phyloP scores from a whole-genome alignment of 2,797 vertebrate genomes.

The Nasua narica region DNA sequence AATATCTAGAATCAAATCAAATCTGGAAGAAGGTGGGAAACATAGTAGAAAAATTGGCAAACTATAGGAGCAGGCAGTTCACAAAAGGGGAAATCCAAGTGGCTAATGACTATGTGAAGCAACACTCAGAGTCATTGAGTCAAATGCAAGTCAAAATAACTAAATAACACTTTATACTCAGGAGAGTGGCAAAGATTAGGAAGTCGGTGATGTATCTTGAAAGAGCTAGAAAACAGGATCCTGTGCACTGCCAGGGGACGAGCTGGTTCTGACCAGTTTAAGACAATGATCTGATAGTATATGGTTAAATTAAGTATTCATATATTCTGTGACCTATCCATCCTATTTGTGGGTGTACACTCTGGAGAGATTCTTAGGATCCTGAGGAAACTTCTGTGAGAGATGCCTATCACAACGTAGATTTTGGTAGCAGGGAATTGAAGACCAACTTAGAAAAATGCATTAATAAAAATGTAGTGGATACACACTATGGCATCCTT shows the following conservation, averaged over 20 bases:
- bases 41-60: not conserved
- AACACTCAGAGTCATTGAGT: not conserved
- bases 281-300: not conserved
- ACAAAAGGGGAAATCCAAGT: not conserved
- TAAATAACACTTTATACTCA: not conserved
- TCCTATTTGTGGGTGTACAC: not conserved
- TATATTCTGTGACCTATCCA: not conserved
- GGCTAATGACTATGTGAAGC: not conserved
- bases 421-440: not conserved
- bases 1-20: not conserved
- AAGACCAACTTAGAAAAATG: not conserved
- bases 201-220: not conserved
- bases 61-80: not conserved
- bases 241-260: not conserved
- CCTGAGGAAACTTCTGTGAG: not conserved
- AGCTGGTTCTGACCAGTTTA: not conserved
- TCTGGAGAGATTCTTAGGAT: not conserved
- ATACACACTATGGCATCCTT: not conserved
- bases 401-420: not conserved
- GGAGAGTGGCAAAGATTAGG: not conserved
- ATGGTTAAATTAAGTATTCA: not conserved
- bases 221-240: not conserved
- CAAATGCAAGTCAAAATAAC: not conserved
- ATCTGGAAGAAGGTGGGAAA: not conserved
- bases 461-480: not conserved